These are phyloP conservation scores for Tetrao urogallus DNA, from an alignment of 2,113 vertebrate species.

Conservation along the genomic window DNA sequence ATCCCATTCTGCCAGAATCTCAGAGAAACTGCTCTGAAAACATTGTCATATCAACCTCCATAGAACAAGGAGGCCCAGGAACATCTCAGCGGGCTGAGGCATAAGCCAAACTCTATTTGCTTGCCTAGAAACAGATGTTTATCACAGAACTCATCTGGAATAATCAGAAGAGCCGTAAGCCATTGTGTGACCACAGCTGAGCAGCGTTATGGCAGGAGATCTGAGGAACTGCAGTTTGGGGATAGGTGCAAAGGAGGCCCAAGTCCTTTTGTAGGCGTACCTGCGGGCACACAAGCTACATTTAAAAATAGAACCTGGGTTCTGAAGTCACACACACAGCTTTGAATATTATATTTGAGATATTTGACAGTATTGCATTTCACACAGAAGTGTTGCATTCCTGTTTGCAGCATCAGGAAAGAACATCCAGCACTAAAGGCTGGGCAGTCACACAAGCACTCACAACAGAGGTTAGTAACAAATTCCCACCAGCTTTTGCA, in stretches of 20 bases:
- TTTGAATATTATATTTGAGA: neutral
- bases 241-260: neutral
- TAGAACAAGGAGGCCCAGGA: neutral
- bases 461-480: accelerated
- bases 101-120: neutral
- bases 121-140: neutral
- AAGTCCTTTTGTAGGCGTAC: neutral
- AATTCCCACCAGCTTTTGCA: neutral
- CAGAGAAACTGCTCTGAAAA: neutral
- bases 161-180: neutral
- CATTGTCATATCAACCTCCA: neutral
- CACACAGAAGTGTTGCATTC: neutral
- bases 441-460: neutral
- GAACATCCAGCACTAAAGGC: neutral
- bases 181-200: neutral
- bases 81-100: neutral
- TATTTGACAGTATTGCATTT: neutral
- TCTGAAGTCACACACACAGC: neutral
- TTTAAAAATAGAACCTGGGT: neutral
- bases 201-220: neutral
- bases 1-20: accelerated
- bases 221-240: neutral
- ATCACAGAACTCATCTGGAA: neutral
- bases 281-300: neutral
- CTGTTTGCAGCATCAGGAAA: neutral